Conservation (phyloP, 2,888 invertebrate species). For the Myathropa florea region DNA sequence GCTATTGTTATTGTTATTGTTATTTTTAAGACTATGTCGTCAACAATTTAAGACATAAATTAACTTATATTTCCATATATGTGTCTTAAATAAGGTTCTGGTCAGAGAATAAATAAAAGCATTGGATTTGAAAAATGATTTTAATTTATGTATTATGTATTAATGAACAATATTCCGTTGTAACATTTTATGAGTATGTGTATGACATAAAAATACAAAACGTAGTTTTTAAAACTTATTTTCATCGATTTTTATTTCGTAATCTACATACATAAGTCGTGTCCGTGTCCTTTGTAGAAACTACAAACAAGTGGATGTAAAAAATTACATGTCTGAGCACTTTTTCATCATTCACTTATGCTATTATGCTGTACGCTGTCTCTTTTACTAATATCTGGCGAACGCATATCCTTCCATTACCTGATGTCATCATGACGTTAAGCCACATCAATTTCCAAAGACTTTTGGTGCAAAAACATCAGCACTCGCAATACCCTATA, state of each 20-base stretch:
- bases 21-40: too few species aligned
- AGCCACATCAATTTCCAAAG: conserved; percentile 66
- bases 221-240: background rate
- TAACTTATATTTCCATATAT: too few species aligned
- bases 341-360: conserved; percentile 51
- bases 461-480: conserved; percentile 57
- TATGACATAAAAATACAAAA: too few species aligned
- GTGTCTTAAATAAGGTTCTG: too few species aligned
- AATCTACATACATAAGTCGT: too few species aligned
- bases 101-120: too few species aligned
- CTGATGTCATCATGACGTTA: conserved; percentile 62
- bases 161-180: too few species aligned
- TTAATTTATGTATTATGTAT: too few species aligned
- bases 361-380: conserved; percentile 36
- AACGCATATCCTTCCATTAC: conserved; percentile 65
- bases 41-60: too few species aligned
- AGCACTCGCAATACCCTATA: conserved; percentile 26
- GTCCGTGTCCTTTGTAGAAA: background rate
- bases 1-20: too few species aligned
- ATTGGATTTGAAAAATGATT: too few species aligned
- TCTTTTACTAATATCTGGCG: conserved; percentile 37
- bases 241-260: conserved; percentile 14
- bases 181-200: too few species aligned
- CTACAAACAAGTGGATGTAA: background rate
- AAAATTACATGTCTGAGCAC: conserved; percentile 36